Evolutionary conservation across 2,888 invertebrate species (phyloP).

Genomic region (Nomada goodeniana): DNA sequence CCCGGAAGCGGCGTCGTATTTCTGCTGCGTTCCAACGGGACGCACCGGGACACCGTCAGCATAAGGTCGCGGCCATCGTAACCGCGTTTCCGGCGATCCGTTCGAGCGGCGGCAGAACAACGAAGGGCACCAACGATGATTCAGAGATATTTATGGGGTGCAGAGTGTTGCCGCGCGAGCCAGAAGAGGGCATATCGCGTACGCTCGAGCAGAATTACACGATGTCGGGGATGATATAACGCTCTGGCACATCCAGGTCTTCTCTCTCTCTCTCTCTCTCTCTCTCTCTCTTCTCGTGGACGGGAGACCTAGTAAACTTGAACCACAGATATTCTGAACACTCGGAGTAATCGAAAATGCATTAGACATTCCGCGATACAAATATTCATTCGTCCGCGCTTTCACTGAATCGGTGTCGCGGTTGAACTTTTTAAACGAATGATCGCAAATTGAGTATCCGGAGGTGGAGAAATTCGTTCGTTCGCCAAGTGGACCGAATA

Average conservation of each 20-base stretch:
- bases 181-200: constrained; percentile 66
- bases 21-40: constrained; percentile 10
- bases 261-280: not conserved
- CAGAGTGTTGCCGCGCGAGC: constrained; percentile 73
- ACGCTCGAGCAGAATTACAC: constrained; percentile 79
- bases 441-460: not conserved
- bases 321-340: constrained; percentile 13
- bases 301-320: constrained; percentile 9
- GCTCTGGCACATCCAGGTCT: constrained; percentile 53
- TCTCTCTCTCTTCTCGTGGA: constrained; percentile 30
- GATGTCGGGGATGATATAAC: constrained; percentile 79
- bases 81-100: constrained; percentile 61
- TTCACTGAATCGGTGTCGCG: not conserved
- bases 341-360: constrained; percentile 1
- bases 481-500: constrained; percentile 48
- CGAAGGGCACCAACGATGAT: constrained; percentile 75
- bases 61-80: constrained; percentile 56
- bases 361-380: constrained; percentile 33
- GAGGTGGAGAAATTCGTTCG: constrained; percentile 51
- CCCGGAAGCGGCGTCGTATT: constrained; percentile 9
- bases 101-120: constrained; percentile 60
- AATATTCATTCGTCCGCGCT: not conserved
- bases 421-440: not conserved
- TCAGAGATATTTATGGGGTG: constrained; percentile 81
- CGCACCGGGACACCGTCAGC: constrained; percentile 5